phyloP scores from a whole-genome alignment of 2,113 vertebrate species.

The Vulpes vulpes region DNA sequence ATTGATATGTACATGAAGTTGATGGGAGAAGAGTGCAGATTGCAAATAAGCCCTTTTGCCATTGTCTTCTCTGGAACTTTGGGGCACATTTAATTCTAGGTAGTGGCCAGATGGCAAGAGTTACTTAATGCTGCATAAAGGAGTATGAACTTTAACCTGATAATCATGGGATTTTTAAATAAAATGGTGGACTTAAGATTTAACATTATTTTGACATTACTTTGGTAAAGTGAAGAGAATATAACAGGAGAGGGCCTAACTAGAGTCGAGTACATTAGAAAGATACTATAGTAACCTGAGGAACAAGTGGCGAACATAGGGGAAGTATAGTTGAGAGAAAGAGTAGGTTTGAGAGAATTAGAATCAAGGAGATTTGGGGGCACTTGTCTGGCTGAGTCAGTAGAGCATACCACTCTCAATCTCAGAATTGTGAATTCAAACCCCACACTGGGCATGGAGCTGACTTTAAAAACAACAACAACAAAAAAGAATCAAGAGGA shows the following conservation, averaged over 20 bases:
- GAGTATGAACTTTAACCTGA: neutral
- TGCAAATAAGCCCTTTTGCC: neutral
- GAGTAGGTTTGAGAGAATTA: neutral
- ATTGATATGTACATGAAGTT: neutral
- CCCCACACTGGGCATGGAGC: neutral
- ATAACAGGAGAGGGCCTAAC: neutral
- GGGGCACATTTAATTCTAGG: neutral
- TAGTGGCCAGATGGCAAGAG: neutral
- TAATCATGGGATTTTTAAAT: conserved; percentile 19
- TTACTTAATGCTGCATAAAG: conserved; percentile 41
- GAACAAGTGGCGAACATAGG: neutral
- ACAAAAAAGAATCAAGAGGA: neutral
- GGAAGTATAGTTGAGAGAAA: neutral
- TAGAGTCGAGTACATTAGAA: neutral
- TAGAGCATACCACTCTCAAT: neutral
- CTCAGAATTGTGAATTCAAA: neutral
- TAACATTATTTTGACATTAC: neutral
- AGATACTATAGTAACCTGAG: neutral
- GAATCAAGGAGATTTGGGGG: neutral
- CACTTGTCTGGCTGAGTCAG: neutral
- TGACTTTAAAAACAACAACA: neutral
- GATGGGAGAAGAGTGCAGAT: neutral
- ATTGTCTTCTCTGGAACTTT: neutral
- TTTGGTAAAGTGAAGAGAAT: conserved; percentile 11
- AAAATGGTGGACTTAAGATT: neutral